Conservation (phyloP, 2,113 vertebrate genomes). For the Onychorhynchus coronatus region DNA sequence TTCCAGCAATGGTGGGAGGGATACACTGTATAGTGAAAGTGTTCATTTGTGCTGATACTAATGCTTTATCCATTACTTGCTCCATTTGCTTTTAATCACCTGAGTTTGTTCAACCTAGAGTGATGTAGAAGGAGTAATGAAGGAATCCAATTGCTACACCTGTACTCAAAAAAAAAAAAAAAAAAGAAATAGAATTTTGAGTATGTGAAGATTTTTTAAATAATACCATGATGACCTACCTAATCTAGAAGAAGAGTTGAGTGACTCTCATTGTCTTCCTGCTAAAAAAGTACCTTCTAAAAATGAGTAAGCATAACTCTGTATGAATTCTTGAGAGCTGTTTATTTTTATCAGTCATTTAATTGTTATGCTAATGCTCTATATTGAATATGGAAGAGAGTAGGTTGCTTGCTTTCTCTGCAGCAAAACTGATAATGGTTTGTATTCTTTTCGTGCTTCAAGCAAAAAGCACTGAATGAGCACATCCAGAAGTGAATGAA, state of each 20-base stretch:
- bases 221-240: background rate
- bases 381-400: background rate
- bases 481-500: background rate
- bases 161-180: slow-evolving; percentile 6
- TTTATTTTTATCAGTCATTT: background rate
- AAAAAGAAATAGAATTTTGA: background rate
- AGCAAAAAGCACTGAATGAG: background rate
- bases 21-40: background rate
- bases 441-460: background rate
- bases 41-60: background rate
- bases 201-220: background rate
- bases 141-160: background rate
- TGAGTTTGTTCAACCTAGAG: background rate
- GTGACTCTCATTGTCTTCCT: background rate
- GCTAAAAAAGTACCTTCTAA: background rate
- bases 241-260: background rate
- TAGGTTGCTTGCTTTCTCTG: background rate
- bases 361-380: background rate
- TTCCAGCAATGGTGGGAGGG: background rate
- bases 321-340: background rate
- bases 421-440: background rate
- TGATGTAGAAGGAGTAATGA: slow-evolving; percentile 1
- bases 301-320: background rate
- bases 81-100: slow-evolving; percentile 57
- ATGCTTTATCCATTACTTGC: slow-evolving; percentile 33